These are phyloP conservation scores for Harpagoxenus sublaevis DNA, from an alignment of 2,888 invertebrate species.

Conservation along the genomic window DNA sequence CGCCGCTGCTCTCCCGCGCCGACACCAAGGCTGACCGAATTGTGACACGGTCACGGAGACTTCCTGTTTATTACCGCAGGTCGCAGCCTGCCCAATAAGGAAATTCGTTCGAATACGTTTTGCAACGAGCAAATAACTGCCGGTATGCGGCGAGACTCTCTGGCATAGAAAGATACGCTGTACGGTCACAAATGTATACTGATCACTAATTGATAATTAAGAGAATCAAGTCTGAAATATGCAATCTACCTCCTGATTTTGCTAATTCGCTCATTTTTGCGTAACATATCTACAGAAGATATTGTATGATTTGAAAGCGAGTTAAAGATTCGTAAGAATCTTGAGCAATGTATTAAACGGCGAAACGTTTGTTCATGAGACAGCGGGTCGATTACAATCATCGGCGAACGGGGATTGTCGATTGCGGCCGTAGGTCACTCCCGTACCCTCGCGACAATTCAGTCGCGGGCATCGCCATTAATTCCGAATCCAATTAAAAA, in stretches of 20 bases:
- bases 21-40: constrained; percentile 61
- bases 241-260: background rate
- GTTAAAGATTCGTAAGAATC: background rate
- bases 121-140: background rate
- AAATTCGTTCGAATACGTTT: background rate
- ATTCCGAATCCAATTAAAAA: constrained; percentile 78
- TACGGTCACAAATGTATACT: background rate
- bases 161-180: background rate
- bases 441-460: constrained; percentile 51
- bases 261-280: background rate
- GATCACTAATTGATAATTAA: background rate
- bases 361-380: constrained; percentile 1
- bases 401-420: constrained; percentile 2
- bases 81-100: background rate
- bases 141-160: background rate
- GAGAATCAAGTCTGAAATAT: background rate
- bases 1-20: constrained; percentile 48
- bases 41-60: constrained; percentile 56
- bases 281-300: background rate
- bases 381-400: constrained; percentile 27
- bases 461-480: constrained; percentile 65
- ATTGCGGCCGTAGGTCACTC: constrained; percentile 30
- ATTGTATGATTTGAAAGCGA: background rate
- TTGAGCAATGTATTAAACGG: background rate
- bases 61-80: constrained; percentile 45